These are phyloP conservation scores for Amyelois transitella DNA, from an alignment of 1,140 invertebrate genomes.

Conservation along the genomic window DNA sequence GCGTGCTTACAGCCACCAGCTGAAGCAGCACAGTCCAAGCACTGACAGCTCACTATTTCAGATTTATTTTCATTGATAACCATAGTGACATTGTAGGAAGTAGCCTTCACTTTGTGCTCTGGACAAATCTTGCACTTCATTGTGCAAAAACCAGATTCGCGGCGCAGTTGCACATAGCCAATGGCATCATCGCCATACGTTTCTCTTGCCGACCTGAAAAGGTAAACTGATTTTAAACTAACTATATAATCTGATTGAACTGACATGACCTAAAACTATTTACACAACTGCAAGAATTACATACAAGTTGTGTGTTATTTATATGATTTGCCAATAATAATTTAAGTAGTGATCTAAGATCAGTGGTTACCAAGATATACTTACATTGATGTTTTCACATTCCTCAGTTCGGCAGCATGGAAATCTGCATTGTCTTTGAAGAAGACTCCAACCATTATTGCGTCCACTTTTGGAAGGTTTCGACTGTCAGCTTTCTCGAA, in stretches of 20 bases:
- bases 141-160: slow-evolving; percentile 14
- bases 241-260: background rate
- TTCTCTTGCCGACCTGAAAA: background rate
- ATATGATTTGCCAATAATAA: background rate
- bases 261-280: too few relatives aligned
- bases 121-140: slow-evolving; percentile 23
- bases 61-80: slow-evolving; percentile 15
- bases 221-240: background rate
- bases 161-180: slow-evolving; percentile 11
- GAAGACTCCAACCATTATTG: background rate
- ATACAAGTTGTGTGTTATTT: background rate
- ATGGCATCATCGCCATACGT: background rate
- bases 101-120: slow-evolving; percentile 24
- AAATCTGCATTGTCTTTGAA: background rate
- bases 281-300: too few relatives aligned
- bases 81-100: slow-evolving; percentile 13
- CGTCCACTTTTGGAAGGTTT: background rate
- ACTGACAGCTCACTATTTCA: slow-evolving; percentile 14
- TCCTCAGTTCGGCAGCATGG: background rate
- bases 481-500: background rate
- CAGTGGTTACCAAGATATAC: background rate
- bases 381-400: background rate
- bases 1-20: slow-evolving; percentile 33
- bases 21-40: slow-evolving; percentile 16
- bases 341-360: background rate